Percentiles rank a stretch among this genome's conserved stretches.
Conservation (phyloP, 2,113 vertebrate species). For the Acinonyx jubatus region DNA sequence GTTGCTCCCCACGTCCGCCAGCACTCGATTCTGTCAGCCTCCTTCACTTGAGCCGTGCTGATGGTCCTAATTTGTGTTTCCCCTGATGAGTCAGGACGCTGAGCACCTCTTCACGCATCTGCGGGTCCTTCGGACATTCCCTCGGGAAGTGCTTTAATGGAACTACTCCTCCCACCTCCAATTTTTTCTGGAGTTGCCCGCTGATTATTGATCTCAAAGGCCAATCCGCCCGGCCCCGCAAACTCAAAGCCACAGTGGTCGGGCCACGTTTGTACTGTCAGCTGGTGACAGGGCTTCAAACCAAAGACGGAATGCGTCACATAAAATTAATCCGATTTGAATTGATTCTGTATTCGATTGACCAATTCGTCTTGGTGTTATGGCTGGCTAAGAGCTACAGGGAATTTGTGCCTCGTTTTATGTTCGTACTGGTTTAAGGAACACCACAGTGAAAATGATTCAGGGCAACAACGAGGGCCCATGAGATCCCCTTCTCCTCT, state of each 20-base stretch:
- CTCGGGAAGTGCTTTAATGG: background rate
- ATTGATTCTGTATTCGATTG: background rate
- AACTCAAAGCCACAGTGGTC: background rate
- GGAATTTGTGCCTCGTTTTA: background rate
- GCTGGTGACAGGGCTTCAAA: background rate
- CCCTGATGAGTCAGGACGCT: fast-evolving
- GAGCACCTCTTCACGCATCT: background rate
- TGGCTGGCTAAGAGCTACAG: background rate
- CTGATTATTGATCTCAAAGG: background rate
- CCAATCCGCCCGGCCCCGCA: background rate
- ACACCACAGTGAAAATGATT: background rate
- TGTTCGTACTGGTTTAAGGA: background rate
- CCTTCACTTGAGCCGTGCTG: background rate
- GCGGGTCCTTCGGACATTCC: background rate
- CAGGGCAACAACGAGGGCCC: background rate
- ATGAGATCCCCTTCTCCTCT: background rate
- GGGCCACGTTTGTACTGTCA: background rate
- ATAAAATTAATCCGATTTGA: background rate
- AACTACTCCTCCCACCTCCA: no score
- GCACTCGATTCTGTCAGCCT: fast-evolving
- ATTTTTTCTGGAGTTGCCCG: background rate
- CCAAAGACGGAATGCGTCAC: background rate
- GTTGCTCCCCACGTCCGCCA: background rate
- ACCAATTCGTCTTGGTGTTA: background rate
- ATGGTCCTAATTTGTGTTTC: background rate